phyloP scores from a whole-genome alignment of 2,113 vertebrate genomes.

The Toxotes chatareus region DNA sequence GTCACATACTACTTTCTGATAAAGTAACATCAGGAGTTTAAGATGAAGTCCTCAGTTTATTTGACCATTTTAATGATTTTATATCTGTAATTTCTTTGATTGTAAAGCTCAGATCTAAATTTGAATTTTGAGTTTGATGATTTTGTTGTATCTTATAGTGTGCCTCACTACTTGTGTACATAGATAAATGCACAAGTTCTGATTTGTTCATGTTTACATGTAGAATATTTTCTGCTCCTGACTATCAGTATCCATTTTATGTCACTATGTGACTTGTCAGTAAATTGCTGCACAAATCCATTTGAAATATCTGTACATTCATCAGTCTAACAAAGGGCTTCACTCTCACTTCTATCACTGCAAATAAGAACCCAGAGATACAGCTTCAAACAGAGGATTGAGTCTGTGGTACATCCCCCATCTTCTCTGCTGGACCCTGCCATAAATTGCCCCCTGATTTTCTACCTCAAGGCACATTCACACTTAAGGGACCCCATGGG shows the following conservation, averaged over 20 bases:
- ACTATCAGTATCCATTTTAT: neutral
- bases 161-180: no score
- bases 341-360: slow-evolving; percentile 3
- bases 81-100: neutral
- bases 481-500: slow-evolving; percentile 81
- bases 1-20: neutral
- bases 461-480: slow-evolving; percentile 83
- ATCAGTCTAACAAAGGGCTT: neutral
- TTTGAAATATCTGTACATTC: neutral
- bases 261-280: neutral
- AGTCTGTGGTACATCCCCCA: slow-evolving; percentile 39
- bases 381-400: slow-evolving; percentile 28
- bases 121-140: neutral
- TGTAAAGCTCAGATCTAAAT: neutral
- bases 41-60: neutral
- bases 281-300: neutral
- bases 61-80: neutral
- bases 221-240: neutral
- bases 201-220: neutral
- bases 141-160: neutral
- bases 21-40: neutral
- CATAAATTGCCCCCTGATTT: slow-evolving; percentile 82
- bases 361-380: slow-evolving; percentile 42
- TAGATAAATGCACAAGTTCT: no score
- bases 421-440: slow-evolving; percentile 59